Evolutionary conservation across 2,113 vertebrate species (phyloP).

Genomic region (Jacana jacana): DNA sequence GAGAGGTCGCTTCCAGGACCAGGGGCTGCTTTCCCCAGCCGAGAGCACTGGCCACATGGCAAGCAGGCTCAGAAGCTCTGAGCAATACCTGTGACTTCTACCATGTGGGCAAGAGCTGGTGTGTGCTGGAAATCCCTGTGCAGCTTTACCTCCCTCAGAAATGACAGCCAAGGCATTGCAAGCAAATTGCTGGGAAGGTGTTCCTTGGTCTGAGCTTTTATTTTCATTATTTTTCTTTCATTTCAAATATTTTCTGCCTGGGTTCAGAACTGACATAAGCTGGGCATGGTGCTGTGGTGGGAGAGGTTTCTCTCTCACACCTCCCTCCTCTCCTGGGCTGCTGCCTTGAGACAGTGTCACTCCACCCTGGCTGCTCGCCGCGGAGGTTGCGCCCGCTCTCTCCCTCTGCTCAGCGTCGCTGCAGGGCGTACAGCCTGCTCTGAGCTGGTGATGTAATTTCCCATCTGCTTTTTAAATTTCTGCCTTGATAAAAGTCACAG

Average conservation of each 20-base stretch:
- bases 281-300: background rate
- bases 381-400: background rate
- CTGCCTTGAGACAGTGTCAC: background rate
- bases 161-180: background rate
- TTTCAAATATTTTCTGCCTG: background rate
- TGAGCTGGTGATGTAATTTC: slow-evolving; percentile 57
- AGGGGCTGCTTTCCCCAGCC: background rate
- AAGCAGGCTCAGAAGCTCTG: background rate
- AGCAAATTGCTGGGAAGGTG: slow-evolving; percentile 4
- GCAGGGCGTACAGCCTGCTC: slow-evolving; percentile 10
- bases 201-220: background rate
- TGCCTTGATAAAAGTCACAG: background rate
- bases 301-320: slow-evolving; percentile 13
- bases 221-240: background rate
- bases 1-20: background rate
- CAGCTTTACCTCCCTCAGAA: background rate
- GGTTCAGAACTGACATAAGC: slow-evolving; percentile 6
- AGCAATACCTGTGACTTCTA: background rate
- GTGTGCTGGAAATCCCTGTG: background rate
- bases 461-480: slow-evolving; percentile 51
- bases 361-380: background rate
- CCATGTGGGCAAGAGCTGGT: background rate
- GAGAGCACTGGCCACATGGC: background rate
- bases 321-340: background rate
- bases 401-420: slow-evolving; percentile 1